A percentile compares a stretch with the other conserved stretches of the same genome.
phyloP scores from a whole-genome alignment of 2,113 vertebrate genomes.

The Cavia aperea region DNA sequence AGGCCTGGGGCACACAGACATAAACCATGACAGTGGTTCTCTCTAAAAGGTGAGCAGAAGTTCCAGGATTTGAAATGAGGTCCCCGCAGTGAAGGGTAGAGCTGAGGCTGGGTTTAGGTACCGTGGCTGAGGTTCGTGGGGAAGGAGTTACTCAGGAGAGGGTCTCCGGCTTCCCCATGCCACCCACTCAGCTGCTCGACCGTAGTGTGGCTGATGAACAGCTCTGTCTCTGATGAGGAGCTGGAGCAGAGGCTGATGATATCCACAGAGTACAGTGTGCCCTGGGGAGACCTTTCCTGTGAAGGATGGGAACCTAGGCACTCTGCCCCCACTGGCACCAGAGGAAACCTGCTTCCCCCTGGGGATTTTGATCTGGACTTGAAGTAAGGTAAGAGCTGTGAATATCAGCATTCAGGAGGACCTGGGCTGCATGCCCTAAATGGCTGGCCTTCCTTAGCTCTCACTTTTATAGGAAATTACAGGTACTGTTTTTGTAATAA shows the following conservation, averaged over 20 bases:
- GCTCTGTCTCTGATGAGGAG: neutral
- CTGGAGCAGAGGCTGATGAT: neutral
- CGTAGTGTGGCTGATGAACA: no score
- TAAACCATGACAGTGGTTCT: no score
- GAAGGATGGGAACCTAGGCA: neutral
- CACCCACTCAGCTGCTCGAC: neutral
- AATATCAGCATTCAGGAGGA: neutral
- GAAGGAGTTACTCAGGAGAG: neutral
- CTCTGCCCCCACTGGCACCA: neutral
- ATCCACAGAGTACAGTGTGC: neutral
- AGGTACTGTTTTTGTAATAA: neutral
- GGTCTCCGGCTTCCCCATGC: neutral
- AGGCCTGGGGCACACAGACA: no score
- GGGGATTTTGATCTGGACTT: neutral
- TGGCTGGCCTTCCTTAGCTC: neutral
- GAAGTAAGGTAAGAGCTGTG: neutral
- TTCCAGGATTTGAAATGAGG: neutral
- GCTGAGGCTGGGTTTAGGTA: neutral
- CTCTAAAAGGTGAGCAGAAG: neutral
- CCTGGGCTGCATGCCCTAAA: neutral
- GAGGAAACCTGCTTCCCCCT: neutral
- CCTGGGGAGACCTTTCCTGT: neutral
- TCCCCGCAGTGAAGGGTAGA: neutral
- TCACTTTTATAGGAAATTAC: neutral
- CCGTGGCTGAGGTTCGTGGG: neutral